Base-by-base conservation (phyloP, 1,140 invertebrate genomes). In the Macrobrachium nipponense region DNA sequence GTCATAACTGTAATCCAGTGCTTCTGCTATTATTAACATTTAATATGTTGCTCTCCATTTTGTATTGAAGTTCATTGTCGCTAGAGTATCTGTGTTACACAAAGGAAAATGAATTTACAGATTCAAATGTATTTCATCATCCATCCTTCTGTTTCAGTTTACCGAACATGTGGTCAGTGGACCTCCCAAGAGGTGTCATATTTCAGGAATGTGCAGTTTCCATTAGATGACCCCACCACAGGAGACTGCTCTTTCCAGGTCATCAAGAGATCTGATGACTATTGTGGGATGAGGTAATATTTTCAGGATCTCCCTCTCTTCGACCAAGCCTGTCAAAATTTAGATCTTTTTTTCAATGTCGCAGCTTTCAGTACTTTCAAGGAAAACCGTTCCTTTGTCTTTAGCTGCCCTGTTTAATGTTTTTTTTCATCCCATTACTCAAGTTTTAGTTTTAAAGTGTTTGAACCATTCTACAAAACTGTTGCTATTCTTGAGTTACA, bases 141-240 rank as follows among this genome's bases (percentile, higher is more conserved):
- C 0, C 27, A 36, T 36, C 68, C 14, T 7, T 59, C 12, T 83
- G 2, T 44, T 14, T 5, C 81, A 87, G 86, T 87, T 60, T 14
- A 82, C 14, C 80, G 86, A 23, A 59, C 75, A 3, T 89, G 88
- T 61, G 78, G 80, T 8, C 77, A 85, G 81, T 73, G 85, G 14
- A 86, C 88, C 18, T 89, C 88, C 0, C 88, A 89, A 17, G 80
- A 76, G 36, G 44, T 81, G 1, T 36, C 84, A 0, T 89, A 89
- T 59, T 89, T 86, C 75, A 72, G 58, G 5, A 89, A 89, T 51
- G 27, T 80, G 14, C 76, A 87, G 23, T 89, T 75, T 44, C 84
- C 80, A 0, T 36, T 81, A 0, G 59, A 58, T 5, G 86, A 77
- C n/a, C 43, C 27, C 7, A 15, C 62, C 2, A 20, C 36, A 0